Conservation (phyloP, 2,113 vertebrate genomes). For the Ariopsis seemanni region DNA sequence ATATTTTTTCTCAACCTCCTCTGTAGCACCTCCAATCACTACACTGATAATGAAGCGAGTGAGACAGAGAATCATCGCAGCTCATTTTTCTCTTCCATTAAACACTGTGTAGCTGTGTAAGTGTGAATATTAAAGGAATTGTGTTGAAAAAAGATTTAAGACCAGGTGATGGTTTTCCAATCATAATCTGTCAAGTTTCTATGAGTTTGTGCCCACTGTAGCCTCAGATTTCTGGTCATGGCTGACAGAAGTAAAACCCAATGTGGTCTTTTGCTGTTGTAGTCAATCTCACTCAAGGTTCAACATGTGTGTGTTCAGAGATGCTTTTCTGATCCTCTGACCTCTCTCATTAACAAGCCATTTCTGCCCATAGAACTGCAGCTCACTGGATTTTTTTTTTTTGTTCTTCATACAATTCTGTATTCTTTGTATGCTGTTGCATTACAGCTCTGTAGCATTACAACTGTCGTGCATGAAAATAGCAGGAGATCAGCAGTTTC, state of each 20-base stretch:
- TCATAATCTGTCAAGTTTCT: background rate
- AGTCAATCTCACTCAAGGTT: background rate
- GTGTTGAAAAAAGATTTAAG: background rate
- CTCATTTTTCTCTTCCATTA: slow-evolving; percentile 2
- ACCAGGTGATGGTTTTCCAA: background rate
- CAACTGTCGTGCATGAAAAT: background rate
- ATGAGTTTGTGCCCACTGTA: background rate
- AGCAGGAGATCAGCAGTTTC: background rate
- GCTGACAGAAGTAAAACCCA: background rate
- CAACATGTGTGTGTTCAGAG: background rate
- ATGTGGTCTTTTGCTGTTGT: background rate
- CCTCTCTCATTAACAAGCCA: background rate
- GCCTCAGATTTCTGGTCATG: background rate
- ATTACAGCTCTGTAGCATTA: background rate
- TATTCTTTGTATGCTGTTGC: background rate
- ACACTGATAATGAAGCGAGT: slow-evolving; percentile 34
- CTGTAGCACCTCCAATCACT: slow-evolving; percentile 37
- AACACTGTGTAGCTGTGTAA: background rate
- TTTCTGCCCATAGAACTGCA: background rate
- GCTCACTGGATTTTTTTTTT: background rate
- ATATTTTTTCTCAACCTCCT: slow-evolving; percentile 22
- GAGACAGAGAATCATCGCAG: slow-evolving; percentile 19
- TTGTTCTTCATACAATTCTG: background rate
- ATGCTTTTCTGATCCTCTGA: background rate
- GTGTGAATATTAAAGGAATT: background rate